Conservation (phyloP, 2,888 invertebrate genomes). For the Amaurobius ferox region DNA sequence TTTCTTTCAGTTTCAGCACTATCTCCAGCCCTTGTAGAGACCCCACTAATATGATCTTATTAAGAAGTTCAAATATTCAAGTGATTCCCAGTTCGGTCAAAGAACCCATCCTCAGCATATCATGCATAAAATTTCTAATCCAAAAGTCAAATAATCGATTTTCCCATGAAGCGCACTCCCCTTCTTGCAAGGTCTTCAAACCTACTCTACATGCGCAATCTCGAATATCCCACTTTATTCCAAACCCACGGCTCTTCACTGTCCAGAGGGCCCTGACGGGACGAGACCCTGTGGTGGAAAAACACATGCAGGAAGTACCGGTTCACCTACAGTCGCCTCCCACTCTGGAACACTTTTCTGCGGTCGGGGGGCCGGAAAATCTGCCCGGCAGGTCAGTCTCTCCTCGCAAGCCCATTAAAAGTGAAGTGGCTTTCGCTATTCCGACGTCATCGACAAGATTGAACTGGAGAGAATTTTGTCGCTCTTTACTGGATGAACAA, state of each 20-base stretch:
- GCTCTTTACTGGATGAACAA: too few relatives aligned
- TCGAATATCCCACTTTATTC: not conserved
- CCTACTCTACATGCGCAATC: not conserved
- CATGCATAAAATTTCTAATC: not conserved
- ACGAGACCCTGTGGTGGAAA: not conserved
- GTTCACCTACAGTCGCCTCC: conserved; percentile 28
- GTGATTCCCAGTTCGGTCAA: not conserved
- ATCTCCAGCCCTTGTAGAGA: too few relatives aligned
- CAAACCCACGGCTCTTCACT: not conserved
- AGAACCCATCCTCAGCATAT: not conserved
- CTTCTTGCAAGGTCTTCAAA: not conserved
- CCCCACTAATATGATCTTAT: too few relatives aligned
- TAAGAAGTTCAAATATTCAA: too few relatives aligned
- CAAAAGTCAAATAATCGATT: not conserved
- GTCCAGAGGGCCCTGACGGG: conserved; percentile 2
- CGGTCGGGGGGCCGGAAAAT: not conserved
- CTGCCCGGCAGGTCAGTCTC: not conserved
- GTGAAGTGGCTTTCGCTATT: not conserved
- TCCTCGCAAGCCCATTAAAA: conserved; percentile 6
- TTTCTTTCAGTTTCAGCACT: too few relatives aligned
- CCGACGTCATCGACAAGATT: not conserved
- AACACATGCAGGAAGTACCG: conserved; percentile 26
- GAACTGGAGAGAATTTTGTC: not conserved
- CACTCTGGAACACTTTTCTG: conserved; percentile 1
- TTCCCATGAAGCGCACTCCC: not conserved